Conservation (phyloP, 2,888 invertebrate species). For the Trichacis sp. region DNA sequence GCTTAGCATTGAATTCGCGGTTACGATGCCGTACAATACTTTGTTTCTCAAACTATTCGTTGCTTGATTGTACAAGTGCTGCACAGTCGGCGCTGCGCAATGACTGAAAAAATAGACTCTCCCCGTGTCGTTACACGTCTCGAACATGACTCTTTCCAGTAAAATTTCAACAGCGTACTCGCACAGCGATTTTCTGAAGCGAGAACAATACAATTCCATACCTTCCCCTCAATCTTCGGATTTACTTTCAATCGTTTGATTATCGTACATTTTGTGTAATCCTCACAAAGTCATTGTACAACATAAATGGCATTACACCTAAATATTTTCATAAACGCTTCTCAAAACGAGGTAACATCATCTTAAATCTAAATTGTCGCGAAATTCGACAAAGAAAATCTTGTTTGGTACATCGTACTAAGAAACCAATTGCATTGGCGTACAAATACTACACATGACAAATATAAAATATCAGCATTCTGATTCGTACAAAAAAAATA, state of each 20-base stretch:
- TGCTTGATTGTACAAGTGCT: not conserved
- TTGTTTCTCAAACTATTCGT: not conserved
- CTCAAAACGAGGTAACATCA: not conserved
- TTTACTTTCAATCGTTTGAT: constrained; percentile 2
- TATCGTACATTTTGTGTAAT: not conserved
- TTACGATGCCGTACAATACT: not conserved
- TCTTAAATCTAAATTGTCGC: not conserved
- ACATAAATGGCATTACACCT: not conserved
- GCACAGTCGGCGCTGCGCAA: not conserved
- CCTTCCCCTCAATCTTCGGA: too few species aligned
- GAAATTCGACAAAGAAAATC: not conserved
- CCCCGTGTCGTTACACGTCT: too few species aligned
- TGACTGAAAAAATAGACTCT: not conserved
- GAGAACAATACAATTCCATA: too few species aligned
- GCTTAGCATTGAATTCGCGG: not conserved
- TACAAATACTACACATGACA: not conserved
- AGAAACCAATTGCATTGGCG: not conserved
- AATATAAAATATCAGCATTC: not conserved
- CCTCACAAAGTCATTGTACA: not conserved
- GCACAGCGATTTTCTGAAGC: not conserved
- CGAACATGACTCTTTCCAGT: not conserved
- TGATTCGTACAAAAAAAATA: too few species aligned
- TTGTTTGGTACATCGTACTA: not conserved
- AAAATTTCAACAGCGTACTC: not conserved
- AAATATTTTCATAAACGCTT: not conserved